These are phyloP conservation scores for Myiozetetes cayanensis DNA, from an alignment of 2,113 vertebrate genomes.

Conservation along the genomic window DNA sequence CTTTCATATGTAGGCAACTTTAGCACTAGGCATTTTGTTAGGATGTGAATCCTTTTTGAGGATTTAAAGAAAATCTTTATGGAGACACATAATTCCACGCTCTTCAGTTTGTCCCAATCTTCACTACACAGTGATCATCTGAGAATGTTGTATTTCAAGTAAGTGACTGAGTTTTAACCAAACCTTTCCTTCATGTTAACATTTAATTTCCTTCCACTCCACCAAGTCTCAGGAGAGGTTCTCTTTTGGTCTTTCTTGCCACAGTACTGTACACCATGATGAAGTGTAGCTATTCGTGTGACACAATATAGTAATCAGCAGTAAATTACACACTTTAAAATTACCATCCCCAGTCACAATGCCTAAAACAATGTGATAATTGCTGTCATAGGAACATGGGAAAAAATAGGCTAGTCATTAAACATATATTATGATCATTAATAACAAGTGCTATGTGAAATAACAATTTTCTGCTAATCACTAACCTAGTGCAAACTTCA, in stretches of 20 bases:
- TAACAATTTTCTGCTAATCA: background rate
- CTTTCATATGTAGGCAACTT: background rate
- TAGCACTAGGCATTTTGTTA: background rate
- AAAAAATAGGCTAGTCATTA: constrained; percentile 31
- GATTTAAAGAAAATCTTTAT: background rate
- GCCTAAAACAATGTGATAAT: constrained; percentile 31
- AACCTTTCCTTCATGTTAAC: constrained; percentile 20
- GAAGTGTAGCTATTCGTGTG: constrained; percentile 3
- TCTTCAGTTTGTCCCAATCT: background rate
- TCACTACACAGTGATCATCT: background rate
- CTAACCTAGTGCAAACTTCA: background rate
- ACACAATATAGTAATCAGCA: constrained; percentile 59
- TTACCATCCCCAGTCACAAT: background rate
- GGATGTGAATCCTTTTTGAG: background rate
- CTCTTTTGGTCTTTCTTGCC: background rate
- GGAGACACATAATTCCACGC: background rate
- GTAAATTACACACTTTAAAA: constrained; percentile 30
- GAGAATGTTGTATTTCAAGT: background rate
- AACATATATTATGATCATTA: constrained; percentile 33
- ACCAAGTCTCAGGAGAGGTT: background rate
- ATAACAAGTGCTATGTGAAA: constrained; percentile 27
- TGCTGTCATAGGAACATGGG: background rate
- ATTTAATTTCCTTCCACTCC: constrained; percentile 17
- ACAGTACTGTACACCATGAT: background rate
- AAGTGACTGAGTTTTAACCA: background rate